phyloP scores from a whole-genome alignment of 53 echinoderm and acorn worm genomes.

The Stichopus horrens region DNA sequence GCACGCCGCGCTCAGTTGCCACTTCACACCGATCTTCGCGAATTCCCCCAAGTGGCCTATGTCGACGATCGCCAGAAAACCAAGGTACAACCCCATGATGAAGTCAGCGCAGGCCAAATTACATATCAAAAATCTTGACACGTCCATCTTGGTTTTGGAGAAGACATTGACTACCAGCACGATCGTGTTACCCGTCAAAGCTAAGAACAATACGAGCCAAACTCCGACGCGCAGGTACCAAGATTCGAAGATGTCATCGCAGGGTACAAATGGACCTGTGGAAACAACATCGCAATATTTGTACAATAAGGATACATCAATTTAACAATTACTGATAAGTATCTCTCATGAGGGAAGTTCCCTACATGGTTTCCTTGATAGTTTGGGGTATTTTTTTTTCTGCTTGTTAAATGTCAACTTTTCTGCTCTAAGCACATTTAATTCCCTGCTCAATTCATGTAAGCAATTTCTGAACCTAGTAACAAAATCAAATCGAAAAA shows the following conservation, averaged over 20 bases:
- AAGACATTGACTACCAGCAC: slow-evolving; percentile 82
- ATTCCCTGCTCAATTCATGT: too few species aligned
- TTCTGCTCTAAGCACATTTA: too few species aligned
- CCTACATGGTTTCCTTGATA: too few species aligned
- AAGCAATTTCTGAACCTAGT: too few species aligned
- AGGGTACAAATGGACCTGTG: slow-evolving; percentile 81
- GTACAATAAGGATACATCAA: too few species aligned
- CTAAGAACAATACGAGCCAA: slow-evolving; percentile 82
- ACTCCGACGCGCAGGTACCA: slow-evolving; percentile 91
- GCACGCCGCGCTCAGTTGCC: slow-evolving; percentile 83
- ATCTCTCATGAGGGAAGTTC: too few species aligned
- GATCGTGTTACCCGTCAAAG: slow-evolving; percentile 73
- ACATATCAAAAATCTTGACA: slow-evolving; percentile 90
- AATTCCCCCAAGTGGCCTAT: slow-evolving; percentile 71
- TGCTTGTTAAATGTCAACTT: too few species aligned
- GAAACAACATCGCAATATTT: too few species aligned
- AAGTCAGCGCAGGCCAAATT: slow-evolving; percentile 96
- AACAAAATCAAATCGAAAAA: too few species aligned
- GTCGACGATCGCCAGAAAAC: slow-evolving; percentile 79
- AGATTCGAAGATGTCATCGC: slow-evolving; percentile 80
- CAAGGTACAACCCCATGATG: slow-evolving; percentile 81
- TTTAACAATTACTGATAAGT: too few species aligned
- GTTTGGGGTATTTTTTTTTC: too few species aligned
- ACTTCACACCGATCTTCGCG: slow-evolving; percentile 64
- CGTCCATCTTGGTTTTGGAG: slow-evolving; percentile 85